These are phyloP conservation scores for Oncorhynchus nerka DNA, from an alignment of 2,113 vertebrate species.

Conservation along the genomic window DNA sequence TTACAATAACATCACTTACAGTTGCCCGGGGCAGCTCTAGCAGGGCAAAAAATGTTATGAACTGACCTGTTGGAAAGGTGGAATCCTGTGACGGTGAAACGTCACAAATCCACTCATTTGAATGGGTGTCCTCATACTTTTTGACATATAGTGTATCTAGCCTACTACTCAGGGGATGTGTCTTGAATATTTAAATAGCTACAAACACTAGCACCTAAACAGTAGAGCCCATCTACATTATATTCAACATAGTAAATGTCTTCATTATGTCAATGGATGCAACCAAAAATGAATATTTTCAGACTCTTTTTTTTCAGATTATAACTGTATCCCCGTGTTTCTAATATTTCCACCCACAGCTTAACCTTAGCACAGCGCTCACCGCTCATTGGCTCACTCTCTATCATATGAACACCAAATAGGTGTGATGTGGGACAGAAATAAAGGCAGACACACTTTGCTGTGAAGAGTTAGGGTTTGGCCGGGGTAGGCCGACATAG, in stretches of 20 bases:
- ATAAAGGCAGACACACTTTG: slow-evolving; percentile 58
- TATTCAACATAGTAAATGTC: background rate
- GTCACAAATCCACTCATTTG: no score
- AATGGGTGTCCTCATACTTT: no score
- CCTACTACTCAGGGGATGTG: background rate
- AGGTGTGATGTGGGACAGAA: slow-evolving; percentile 57
- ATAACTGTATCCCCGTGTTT: slow-evolving; percentile 30
- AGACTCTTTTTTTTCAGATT: slow-evolving; percentile 9
- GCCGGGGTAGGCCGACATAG: no score
- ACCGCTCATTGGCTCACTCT: slow-evolving; percentile 31
- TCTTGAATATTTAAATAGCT: background rate
- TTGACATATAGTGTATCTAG: no score
- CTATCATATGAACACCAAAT: slow-evolving; percentile 53
- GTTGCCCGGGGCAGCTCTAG: no score
- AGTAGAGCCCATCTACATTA: background rate
- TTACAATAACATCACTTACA: no score
- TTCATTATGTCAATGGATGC: slow-evolving; percentile 19
- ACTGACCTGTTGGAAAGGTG: no score
- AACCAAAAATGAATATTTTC: slow-evolving; percentile 26
- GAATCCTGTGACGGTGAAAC: no score
- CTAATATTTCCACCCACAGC: slow-evolving; percentile 43
- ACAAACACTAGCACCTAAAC: background rate
- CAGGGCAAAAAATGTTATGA: no score
- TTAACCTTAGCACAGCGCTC: slow-evolving; percentile 33
- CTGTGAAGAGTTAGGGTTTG: slow-evolving; percentile 6